These are phyloP conservation scores for Craterocephalus amniculus DNA, from an alignment of 2,797 vertebrate species.

Conservation along the genomic window DNA sequence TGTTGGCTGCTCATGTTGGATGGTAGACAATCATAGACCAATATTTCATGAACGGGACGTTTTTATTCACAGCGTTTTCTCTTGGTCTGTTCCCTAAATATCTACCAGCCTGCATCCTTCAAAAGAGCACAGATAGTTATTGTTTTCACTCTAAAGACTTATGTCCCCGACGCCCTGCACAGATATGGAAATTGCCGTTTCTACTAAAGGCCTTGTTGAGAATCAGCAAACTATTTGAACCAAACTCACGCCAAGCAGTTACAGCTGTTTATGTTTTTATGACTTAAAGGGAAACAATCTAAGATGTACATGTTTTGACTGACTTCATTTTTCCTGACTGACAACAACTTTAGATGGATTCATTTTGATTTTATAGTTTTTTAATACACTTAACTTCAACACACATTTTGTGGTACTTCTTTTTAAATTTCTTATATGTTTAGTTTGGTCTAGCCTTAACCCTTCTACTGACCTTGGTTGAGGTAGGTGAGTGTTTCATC, in stretches of 20 bases:
- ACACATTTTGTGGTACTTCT: background rate
- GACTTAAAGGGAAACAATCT: background rate
- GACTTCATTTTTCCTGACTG: background rate
- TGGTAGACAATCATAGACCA: background rate
- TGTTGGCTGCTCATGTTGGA: background rate
- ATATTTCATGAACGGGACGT: background rate
- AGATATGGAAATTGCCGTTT: background rate
- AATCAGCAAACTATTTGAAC: background rate
- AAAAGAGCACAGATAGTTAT: background rate
- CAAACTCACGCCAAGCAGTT: background rate
- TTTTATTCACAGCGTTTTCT: background rate
- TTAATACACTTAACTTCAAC: no score
- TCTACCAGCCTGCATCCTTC: background rate
- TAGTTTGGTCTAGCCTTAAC: background rate
- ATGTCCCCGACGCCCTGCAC: background rate
- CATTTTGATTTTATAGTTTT: no score
- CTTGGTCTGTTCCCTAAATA: background rate
- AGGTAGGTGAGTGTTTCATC: conserved; percentile 99
- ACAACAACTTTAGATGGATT: no score
- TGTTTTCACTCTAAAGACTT: background rate
- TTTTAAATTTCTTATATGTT: no score
- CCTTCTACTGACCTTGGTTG: conserved; percentile 91
- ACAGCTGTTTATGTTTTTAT: background rate
- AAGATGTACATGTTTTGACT: background rate
- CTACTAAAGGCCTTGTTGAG: background rate